Base-by-base conservation (phyloP, 2,888 invertebrate genomes). In the Margaritifera margaritifera region DNA sequence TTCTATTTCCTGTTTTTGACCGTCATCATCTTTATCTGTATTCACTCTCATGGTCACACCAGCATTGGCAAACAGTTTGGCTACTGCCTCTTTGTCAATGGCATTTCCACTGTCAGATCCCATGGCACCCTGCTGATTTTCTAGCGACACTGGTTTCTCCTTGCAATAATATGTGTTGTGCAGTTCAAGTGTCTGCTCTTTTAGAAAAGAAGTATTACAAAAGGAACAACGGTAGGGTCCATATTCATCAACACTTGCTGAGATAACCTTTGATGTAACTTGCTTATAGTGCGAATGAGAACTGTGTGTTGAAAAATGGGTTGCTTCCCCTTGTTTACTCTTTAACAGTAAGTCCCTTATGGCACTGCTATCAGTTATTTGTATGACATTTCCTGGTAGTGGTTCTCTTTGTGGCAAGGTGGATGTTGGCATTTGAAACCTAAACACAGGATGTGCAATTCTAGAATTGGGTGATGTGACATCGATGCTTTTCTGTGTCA, bases 171-270 rank as follows among this genome's bases (percentile, higher is more conserved):
- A 94, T 86, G 93, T 92, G 84, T 94, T 93, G 88, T 96, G 96
- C 69, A 94, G 92, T 87, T 95, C 94, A 79, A 96, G 91, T 86
- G 95, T 95, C 77, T 95, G 95, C 55, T 94, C 93, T 81, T 94
- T 95, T 86, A 94, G 92, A 86, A 94, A 96, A 50, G 94, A 92
- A 86, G 94, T 94, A 85, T 94, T 93, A 88, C 96, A 96, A 65
- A 94, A 91, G 0, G 93, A 93, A 86, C 96, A 96, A 55, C 71
- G 68, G 54, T 64, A 74, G n/a, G 67, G 68, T 27, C 74, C 74
- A 64, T 72, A 69, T n/a, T 42, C 42, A 42, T 42, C 42, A 11
- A 11, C 42, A 42, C 42, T 42, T 42, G 42, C 42, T 42, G 11
- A 42, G 42, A 11, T 42, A 42, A 42, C 42, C 42, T 42, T 42